A percentile compares a stretch with the other conserved stretches of the same genome.
Evolutionary conservation across 1,140 invertebrate genomes (phyloP).

Genomic region (Stegodyphus dumicola): DNA sequence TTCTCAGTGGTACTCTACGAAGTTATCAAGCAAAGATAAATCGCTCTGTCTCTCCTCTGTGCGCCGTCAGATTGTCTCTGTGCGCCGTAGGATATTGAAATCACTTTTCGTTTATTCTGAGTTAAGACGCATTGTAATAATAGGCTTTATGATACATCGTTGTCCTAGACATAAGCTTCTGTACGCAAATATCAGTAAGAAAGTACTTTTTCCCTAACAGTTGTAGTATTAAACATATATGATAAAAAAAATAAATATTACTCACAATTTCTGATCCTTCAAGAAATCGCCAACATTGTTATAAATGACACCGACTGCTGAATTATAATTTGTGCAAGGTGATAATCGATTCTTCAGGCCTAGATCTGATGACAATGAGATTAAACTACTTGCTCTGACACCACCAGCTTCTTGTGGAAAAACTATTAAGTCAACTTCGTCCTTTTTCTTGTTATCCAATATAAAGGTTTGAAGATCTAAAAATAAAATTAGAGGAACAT

Average conservation of each 20-base stretch:
- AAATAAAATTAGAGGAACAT: not conserved
- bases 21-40: too few species aligned
- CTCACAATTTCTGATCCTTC: conserved; percentile 26
- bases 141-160: too few species aligned
- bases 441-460: not conserved
- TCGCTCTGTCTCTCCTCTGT: too few species aligned
- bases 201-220: too few species aligned
- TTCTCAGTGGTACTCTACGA: too few species aligned
- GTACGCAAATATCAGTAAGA: too few species aligned
- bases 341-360: not conserved
- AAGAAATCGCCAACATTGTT: conserved; percentile 40
- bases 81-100: too few species aligned
- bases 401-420: conserved; percentile 21
- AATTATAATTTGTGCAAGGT: conserved; percentile 17
- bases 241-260: not conserved
- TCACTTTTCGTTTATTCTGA: too few species aligned
- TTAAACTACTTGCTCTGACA: conserved; percentile 8
- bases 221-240: too few species aligned
- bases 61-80: too few species aligned
- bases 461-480: not conserved
- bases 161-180: too few species aligned
- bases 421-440: not conserved
- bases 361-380: conserved; percentile 8
- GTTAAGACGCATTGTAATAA: too few species aligned
- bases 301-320: conserved; percentile 32